These are phyloP conservation scores for Ephydatia muelleri DNA, from an alignment of 37 sponge, comb jelly and placozoan genomes.

Conservation along the genomic window DNA sequence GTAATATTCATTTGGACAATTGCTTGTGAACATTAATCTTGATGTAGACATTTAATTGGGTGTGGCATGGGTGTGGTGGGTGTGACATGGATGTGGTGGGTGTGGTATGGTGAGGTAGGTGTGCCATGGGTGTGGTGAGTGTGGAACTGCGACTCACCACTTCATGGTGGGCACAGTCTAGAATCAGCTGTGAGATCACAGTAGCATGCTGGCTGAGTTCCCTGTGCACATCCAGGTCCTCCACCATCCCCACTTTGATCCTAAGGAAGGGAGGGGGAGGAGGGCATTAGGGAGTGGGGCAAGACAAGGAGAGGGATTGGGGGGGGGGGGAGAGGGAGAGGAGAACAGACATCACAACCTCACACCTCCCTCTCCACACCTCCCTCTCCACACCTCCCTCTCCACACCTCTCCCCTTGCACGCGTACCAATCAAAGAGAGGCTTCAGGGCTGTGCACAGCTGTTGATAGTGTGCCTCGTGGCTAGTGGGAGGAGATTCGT, in stretches of 20 bases:
- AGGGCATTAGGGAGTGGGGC: background rate
- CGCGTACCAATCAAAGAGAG: slow-evolving; percentile 57
- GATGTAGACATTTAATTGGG: no score
- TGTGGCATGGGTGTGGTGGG: no score
- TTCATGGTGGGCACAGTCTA: background rate
- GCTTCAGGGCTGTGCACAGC: slow-evolving; percentile 25
- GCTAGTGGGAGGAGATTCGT: slow-evolving; percentile 11
- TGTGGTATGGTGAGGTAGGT: no score
- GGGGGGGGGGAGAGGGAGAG: background rate
- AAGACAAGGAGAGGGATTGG: no score
- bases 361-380: background rate
- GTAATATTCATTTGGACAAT: no score
- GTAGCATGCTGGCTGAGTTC: background rate
- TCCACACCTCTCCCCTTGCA: background rate
- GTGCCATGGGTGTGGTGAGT: background rate
- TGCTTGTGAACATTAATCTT: no score
- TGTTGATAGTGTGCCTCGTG: slow-evolving; percentile 37
- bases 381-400: background rate
- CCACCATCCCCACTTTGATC: background rate
- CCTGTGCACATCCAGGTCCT: background rate
- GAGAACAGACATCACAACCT: no score
- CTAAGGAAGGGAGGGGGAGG: background rate
- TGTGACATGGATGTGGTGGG: background rate
- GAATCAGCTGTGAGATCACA: background rate
- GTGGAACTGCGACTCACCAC: background rate